Base-by-base conservation (phyloP, 2,113 vertebrate genomes). In the Vulpes vulpes region DNA sequence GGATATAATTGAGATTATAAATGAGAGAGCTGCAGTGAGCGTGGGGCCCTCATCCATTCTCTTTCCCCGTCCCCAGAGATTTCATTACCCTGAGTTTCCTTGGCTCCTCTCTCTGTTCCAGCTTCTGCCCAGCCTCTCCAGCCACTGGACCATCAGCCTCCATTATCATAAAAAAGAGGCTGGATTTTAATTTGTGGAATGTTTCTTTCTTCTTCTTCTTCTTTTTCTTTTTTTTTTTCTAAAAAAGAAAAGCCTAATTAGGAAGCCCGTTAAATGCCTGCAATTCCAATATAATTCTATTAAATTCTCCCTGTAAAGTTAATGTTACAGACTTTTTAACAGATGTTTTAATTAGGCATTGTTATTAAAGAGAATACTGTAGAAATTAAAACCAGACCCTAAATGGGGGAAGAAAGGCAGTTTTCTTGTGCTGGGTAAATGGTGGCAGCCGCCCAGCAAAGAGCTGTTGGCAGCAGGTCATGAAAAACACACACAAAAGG, bases 291-390 rank as follows among this genome's bases (percentile, higher is more conserved):
- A 99, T 99, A 98, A 99, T 99, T 99, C 99, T 99, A 99, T 99
- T 99, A 99, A 99, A 99, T 99, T 99, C 98, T 99, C 99, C 98
- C 99, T 99, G 98, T 99, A 99, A 99, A 99, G 98, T 99, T 99
- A 99, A 99, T 99, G 99, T 99, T 99, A 99, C 99, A 99, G 99
- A 99, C 99, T 99, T 99, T 99, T 99, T 99, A 99, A 99, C 99
- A 99, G 99, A 99, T 99, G 99, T 99, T 99, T 99, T 99, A 99
- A 99, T 99, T 99, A 99, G 99, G 98, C 99, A 99, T 99, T 99
- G 99, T 99, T 99, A 99, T 99, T 99, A 99, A 99, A 99, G 98
- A 98, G 98, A 99, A 99, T 99, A 99, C 99, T 99, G 98, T 99
- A 99, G 99, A 99, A 99, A 99, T 99, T 99, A 99, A 99, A 99